Evolutionary conservation across 2,113 vertebrate species (phyloP), one percentile per base, ranked within the genome.

Genomic region (Oncorhynchus mykiss): DNA sequence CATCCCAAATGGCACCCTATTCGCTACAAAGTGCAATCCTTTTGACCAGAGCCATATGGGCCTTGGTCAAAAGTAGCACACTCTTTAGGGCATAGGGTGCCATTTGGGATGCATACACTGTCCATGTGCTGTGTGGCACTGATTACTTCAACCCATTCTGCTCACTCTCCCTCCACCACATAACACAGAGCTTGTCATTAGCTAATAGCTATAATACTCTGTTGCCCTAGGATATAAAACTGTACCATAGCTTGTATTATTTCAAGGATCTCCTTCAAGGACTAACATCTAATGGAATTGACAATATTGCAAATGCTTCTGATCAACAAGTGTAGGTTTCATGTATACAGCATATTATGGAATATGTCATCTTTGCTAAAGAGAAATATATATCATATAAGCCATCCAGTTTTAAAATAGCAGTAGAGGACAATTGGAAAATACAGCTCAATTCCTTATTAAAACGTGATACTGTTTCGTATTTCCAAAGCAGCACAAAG

Each of bases 81-180:
- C 72, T 18, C 16, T 18, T 16, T 54, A 54, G 51, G 51, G 51
- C 3, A 54, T 45, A 11, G 4, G 12, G 51, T 18, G 51, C 51
- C 14, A 18, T 54, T 54, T 54, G 51, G 51, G 51, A 54, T 2
- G 73, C 77, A 71, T 39, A 59, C 60, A 75, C 62, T 74, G 79
- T 87, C 78, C 76, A 71, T 83, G 74, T 71, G 82, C 81, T 79
- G 5, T 62, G 84, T 77, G 78, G 78, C 79, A 76, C 84, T 89
- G 87, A 89, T 90, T 90, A 90, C 86, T 87, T 88, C 88, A 88
- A 88, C 84, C 87, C 82, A 89, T 91, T 88, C 90, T 86, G 87
- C 83, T 92, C 78, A 45, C 39, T 60, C 5, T 18, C 51, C 39
- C 12, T 24, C 74, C 24, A 86, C 85, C 86, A 84, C 81, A 90